A percentile compares a stretch with the other conserved stretches of the same genome.
phyloP scores from a whole-genome alignment of 1,140 invertebrate genomes.

The Apis laboriosa region DNA sequence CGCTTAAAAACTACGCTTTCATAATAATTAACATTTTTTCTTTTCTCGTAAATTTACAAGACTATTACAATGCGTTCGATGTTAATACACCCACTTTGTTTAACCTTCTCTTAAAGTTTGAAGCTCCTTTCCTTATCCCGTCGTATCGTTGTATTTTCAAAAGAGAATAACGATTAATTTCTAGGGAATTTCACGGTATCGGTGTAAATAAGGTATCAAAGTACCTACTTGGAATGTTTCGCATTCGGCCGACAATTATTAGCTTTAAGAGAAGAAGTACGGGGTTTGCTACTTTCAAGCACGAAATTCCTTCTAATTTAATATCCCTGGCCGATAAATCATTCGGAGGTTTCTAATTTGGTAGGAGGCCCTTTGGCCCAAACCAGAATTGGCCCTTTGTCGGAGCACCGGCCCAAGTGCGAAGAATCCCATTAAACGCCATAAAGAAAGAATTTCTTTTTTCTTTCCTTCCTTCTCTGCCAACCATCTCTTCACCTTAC shows the following conservation, averaged over 20 bases:
- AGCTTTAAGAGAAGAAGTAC: slow-evolving; percentile 26
- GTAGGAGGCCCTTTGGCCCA: slow-evolving; percentile 42
- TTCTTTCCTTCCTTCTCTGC: background rate
- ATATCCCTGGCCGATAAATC: slow-evolving; percentile 47
- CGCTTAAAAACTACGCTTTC: too few species aligned
- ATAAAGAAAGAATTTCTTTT: slow-evolving; percentile 43
- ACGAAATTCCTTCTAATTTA: slow-evolving; percentile 49
- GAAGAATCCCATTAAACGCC: slow-evolving; percentile 50
- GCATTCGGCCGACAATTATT: slow-evolving; percentile 15
- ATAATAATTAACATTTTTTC: too few species aligned
- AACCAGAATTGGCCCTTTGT: slow-evolving; percentile 46
- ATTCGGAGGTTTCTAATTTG: slow-evolving; percentile 44
- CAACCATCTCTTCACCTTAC: background rate
- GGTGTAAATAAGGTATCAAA: slow-evolving; percentile 24
- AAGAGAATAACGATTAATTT: background rate
- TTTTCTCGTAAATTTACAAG: too few species aligned
- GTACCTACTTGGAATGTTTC: slow-evolving; percentile 10
- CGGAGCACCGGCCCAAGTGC: slow-evolving; percentile 36
- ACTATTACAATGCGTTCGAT: too few species aligned
- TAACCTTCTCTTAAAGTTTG: too few species aligned
- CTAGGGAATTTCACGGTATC: background rate
- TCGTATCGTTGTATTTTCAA: too few species aligned
- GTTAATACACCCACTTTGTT: too few species aligned
- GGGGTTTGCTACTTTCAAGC: slow-evolving; percentile 35
- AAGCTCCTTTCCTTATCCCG: too few species aligned